phyloP scores from a whole-genome alignment of 2,113 vertebrate species.

The Leucopternis melanops region DNA sequence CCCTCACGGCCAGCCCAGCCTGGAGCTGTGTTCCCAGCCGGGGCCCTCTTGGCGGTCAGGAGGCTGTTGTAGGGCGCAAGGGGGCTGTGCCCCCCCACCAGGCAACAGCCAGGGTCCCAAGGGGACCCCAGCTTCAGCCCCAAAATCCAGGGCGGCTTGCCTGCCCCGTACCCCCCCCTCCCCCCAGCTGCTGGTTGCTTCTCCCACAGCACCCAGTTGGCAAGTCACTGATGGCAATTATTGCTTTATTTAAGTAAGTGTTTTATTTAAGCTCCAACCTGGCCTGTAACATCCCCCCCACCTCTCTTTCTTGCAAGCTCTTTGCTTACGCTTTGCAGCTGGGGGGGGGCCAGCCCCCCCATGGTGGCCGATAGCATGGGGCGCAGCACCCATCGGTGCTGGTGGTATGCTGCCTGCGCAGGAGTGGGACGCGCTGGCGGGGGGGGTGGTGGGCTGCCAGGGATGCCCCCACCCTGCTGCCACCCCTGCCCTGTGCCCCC shows the following conservation, averaged over 20 bases:
- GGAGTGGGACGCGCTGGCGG: too few relatives aligned
- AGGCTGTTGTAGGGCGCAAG: not conserved
- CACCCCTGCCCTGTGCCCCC: too few relatives aligned
- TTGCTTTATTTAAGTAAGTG: not conserved
- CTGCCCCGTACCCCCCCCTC: not conserved
- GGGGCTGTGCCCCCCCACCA: not conserved
- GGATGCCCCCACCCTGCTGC: too few relatives aligned
- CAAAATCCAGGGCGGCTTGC: not conserved
- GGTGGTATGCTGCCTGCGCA: too few relatives aligned
- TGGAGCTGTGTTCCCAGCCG: not conserved
- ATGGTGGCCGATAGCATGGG: too few relatives aligned
- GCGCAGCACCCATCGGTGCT: too few relatives aligned
- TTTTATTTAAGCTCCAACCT: not conserved
- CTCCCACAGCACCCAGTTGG: not conserved
- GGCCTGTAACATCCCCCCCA: too few relatives aligned
- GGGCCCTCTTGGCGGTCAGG: not conserved
- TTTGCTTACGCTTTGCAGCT: too few relatives aligned
- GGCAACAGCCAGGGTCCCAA: not conserved
- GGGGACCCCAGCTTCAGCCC: not conserved
- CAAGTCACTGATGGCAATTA: not conserved
- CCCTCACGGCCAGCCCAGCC: not conserved
- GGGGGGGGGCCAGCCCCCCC: too few relatives aligned
- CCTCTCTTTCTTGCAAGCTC: too few relatives aligned
- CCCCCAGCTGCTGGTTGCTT: not conserved
- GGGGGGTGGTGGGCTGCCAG: too few relatives aligned